Base-by-base conservation (phyloP, 2,888 invertebrate species). In the Formica aserva region DNA sequence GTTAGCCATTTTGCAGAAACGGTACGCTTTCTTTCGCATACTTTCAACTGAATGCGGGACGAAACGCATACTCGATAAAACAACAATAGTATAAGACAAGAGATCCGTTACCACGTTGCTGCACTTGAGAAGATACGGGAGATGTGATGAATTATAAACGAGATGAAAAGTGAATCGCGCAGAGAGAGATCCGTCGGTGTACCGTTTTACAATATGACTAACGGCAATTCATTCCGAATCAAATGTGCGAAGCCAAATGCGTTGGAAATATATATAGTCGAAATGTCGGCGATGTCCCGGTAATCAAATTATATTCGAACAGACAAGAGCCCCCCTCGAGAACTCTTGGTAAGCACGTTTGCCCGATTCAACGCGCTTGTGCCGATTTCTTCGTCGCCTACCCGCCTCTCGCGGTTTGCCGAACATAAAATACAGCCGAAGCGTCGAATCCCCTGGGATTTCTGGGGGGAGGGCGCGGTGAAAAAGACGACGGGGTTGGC, bases 81-180 rank as follows among this genome's bases (percentile, higher is more conserved):
- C 82, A 76, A 76, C 35, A 35, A n/a, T 26, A 45, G 35, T 52
- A 11, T 29, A 45, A 35, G 45, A 9, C 45, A 32, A 35, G 41
- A 76, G 32, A 45, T 75, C 45, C 35, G 72, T 80, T 66, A 48
- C 65, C 38, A 41, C 74, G 41, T 60, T 71, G 60, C 67, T 62
- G 32, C 60, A 41, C 71, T 67, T 29, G 32, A 55, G 62, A 71
- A 81, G 81, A 67, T 80, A 32, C 72, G 55, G 41, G 1, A 60
- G 32, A 35, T 26, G 32, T 45, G 45, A 80, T 80, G 60, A 80
- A 80, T 80, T 80, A 80, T 71, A 80, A 80, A 78, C 57, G 45
- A 45, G 60, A 71, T 80, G 60, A 80, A 71, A 80, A 71, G 71
- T 62, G 38, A 60, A 80, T 80, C 71, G 57, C 48, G 29, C n/a